Base-by-base conservation (phyloP, 2,113 vertebrate species). In the Rhinolophus sinicus region DNA sequence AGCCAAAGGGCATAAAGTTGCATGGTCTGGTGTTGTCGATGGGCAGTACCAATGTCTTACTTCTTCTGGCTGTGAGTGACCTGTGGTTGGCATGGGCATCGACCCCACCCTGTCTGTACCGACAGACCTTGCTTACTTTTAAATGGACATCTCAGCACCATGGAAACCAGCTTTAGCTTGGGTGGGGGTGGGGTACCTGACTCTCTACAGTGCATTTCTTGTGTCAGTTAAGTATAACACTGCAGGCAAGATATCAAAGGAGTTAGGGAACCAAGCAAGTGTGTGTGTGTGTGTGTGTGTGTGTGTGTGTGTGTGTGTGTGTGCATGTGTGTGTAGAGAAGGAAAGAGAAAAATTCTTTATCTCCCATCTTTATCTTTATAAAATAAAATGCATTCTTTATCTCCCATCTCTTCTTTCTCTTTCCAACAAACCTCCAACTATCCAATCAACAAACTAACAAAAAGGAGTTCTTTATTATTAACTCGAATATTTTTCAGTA, bases 151-250 rank as follows among this genome's bases (percentile, higher is more conserved):
- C 85, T 93, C 47, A 40, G 90, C 33, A 38, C 90, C 70, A 69
- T 76, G 76, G 94, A 93, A 92, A 97, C 67, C 28, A 94, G 72
- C 40, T n/a, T 82, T 72, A 56, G 56, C 52, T 50, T 50, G 47
- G 47, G 47, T 50, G 47, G 47, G 11, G 47, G 47, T 10, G 47
- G 2, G 47, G 11, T 10, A 84, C 8, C 40, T 95, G 28, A 44
- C 58, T 96, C 54, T 89, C n/a, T 72, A 50, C 52, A 44, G 38
- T 54, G 82, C 85, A 54, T 93, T 76, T 88, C 30, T 86, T 56
- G 15, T 80, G 33, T 77, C 80, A 85, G 35, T 92, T 82, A 83
- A 76, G 30, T 84, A 35, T 19, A 76, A 7, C 30, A 38, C 0
- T 52, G 60, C 90, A 81, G 67, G 14, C 6, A 84, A 92, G 88